Evolutionary conservation across 2,888 invertebrate genomes (phyloP), one percentile per base, ranked within the genome.

Genomic region (Tipula lateralis): DNA sequence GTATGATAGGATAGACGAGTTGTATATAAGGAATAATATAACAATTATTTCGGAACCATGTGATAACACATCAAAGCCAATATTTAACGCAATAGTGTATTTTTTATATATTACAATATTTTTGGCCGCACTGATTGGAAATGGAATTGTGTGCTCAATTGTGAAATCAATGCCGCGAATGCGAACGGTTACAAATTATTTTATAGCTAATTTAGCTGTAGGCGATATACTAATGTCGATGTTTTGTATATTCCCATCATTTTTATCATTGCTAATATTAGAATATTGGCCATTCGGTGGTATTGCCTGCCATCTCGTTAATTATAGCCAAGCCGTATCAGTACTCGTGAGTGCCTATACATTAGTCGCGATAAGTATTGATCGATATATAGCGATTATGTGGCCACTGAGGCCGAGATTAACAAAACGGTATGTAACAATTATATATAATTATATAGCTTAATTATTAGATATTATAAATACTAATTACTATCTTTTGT

Each of bases 181-280:
- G 97, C 93, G 95, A 87, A 97, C 97, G 0, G 96, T 97, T 2
- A 97, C 97, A 80, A 98, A 98, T 90, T 96, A 93, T 90, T 97
- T 97, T 89, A 96, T 98, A 88, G 95, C 96, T 88, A 96, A 96
- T 89, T 91, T 98, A 86, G 97, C 97, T 0, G 92, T 97, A 50
- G 96, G 97, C 66, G 98, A 98, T 89, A 94, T 98, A 85, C 91
- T 97, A 85, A 97, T 98, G 94, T 95, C 97, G 0, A 88, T 96
- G 29, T 95, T 98, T 87, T 97, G 98, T 90, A 95, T 98, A 86
- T 97, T 97, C 1, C 97, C 97, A 88, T 95, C 96, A 1, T 97
- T 96, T 88, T 93, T 97, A 30, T 93, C 96, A 12, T 94, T 94
- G 87, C 91, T 96, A 84, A 91, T 97, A 86, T 91, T 96, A 80